These are phyloP conservation scores for Acronicta aceris DNA, from an alignment of 2,888 invertebrate species.

Conservation along the genomic window DNA sequence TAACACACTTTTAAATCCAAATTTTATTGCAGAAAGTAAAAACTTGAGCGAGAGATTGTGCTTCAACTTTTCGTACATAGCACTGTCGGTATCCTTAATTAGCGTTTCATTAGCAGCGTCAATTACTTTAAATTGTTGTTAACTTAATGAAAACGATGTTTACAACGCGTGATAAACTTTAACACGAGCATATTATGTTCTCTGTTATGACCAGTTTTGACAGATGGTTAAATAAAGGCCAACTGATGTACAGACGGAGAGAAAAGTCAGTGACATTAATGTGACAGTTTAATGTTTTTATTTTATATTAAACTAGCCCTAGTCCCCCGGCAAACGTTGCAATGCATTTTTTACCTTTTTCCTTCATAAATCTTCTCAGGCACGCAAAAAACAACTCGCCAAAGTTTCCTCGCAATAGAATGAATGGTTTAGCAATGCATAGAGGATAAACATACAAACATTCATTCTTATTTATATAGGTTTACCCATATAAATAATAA, in stretches of 20 bases:
- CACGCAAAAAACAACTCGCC: too few relatives aligned
- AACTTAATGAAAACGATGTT: conserved; percentile 70
- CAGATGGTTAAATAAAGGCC: conserved; percentile 68
- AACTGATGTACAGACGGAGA: conserved; percentile 47
- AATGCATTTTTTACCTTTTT: too few relatives aligned
- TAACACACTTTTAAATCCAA: too few relatives aligned
- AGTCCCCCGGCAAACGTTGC: too few relatives aligned
- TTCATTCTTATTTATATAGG: too few relatives aligned
- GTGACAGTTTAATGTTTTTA: not conserved
- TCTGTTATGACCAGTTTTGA: conserved; percentile 77
- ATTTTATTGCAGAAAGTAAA: too few relatives aligned
- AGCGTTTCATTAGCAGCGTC: conserved; percentile 25
- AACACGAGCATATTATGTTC: conserved; percentile 72
- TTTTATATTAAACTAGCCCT: too few relatives aligned
- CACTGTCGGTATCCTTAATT: conserved; percentile 22
- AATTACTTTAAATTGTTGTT: conserved; percentile 46
- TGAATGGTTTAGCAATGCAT: too few relatives aligned
- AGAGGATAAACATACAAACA: too few relatives aligned
- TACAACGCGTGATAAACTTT: conserved; percentile 78
- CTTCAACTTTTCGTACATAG: not conserved
- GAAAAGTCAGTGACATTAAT: conserved; percentile 12
- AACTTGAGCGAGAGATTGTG: not conserved
- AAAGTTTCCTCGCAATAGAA: too few relatives aligned
- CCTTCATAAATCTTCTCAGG: too few relatives aligned
- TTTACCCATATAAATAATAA: too few relatives aligned